These are phyloP conservation scores for Ranitomeya imitator DNA, from an alignment of 2,113 vertebrate species.

Conservation along the genomic window DNA sequence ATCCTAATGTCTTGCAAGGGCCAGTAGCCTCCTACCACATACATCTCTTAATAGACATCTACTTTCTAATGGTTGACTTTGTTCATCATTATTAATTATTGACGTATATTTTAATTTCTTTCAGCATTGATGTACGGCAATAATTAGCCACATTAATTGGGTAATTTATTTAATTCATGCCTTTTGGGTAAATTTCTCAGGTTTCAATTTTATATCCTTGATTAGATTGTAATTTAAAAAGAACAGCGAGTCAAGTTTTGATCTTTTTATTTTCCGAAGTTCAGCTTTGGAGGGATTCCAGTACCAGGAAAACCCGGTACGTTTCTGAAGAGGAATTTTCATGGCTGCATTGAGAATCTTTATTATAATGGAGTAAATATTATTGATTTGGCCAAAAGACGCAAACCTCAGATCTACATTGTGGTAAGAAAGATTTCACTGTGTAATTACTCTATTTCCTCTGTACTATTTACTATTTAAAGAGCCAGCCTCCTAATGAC, in stretches of 20 bases:
- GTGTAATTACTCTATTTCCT: neutral
- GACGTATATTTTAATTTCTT: no score
- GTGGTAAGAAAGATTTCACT: conserved; percentile 80
- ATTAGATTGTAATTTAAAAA: neutral
- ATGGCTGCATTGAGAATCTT: conserved; percentile 95
- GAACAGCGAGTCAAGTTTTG: conserved; percentile 54
- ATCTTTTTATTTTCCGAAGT: conserved; percentile 76
- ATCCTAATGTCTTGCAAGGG: no score
- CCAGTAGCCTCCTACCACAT: no score
- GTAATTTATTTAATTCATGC: no score
- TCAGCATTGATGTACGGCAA: no score
- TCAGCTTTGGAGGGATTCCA: conserved; percentile 97
- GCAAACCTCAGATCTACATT: conserved; percentile 96
- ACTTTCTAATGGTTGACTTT: no score
- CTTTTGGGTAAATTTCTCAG: neutral
- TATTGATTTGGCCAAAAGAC: conserved; percentile 94
- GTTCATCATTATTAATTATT: no score
- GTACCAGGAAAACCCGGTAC: conserved; percentile 97
- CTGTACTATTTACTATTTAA: neutral
- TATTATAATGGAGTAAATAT: conserved; percentile 97
- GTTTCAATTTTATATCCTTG: neutral
- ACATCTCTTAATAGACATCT: no score
- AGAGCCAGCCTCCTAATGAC: neutral
- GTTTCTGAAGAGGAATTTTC: conserved; percentile 95
- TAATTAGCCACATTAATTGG: no score